These are phyloP conservation scores for Grammomys surdaster DNA, from an alignment of 2,113 vertebrate species.

Conservation along the genomic window DNA sequence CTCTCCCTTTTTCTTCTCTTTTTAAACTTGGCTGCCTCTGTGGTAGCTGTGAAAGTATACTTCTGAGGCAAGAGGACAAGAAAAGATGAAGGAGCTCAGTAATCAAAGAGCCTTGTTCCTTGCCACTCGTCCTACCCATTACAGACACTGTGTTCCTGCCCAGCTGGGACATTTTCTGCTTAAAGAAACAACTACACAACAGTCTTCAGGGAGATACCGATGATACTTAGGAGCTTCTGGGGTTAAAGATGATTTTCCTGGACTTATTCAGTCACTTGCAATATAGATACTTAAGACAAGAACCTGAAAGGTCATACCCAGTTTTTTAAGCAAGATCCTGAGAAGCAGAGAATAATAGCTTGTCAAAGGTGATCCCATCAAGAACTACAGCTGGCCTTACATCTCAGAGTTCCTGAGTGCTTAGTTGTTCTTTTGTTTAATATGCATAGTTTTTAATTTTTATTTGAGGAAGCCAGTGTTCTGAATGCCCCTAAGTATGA, in stretches of 20 bases:
- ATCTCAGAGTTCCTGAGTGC: background rate
- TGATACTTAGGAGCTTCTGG: slow-evolving; percentile 10
- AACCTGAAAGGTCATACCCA: background rate
- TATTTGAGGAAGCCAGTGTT: background rate
- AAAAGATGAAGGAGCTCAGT: slow-evolving; percentile 43
- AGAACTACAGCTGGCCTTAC: background rate
- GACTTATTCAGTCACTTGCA: background rate
- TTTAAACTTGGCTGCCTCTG: background rate
- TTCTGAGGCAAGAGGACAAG: background rate
- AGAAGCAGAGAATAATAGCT: background rate
- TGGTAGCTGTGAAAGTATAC: background rate
- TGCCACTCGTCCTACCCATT: slow-evolving; percentile 55
- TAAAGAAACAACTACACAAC: slow-evolving; percentile 75
- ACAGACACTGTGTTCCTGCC: slow-evolving; percentile 60
- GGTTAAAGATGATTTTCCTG: background rate
- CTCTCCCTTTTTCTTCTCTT: slow-evolving; percentile 1
- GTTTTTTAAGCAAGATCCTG: slow-evolving; percentile 12
- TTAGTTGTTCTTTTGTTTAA: background rate
- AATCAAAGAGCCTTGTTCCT: slow-evolving; percentile 61
- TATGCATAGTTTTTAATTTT: background rate
- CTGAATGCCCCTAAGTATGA: background rate
- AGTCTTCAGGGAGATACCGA: background rate
- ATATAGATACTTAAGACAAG: background rate
- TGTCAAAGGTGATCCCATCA: background rate
- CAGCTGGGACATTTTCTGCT: slow-evolving; percentile 81